Base-by-base conservation (phyloP, 2,888 invertebrate species). In the Drosophila robusta region DNA sequence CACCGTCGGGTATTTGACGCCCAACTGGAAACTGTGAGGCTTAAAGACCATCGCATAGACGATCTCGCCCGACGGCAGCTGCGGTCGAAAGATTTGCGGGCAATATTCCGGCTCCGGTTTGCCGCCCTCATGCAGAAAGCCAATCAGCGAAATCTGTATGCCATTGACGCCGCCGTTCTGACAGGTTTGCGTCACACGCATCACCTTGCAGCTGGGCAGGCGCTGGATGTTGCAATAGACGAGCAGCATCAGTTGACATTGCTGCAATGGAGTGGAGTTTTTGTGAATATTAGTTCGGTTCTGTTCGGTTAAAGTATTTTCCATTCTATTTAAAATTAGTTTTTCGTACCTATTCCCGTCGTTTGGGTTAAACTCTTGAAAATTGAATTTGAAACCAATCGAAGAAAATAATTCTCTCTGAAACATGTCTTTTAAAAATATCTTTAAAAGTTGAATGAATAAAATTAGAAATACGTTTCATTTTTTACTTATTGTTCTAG, bases 1-100 rank as follows among this genome's bases (percentile, higher is more conserved):
- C 67, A 99, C 96, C 14, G 98, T 98, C 0, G 99, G 99, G 93
- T 98, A 98, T 66, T 92, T 92, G n/a, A 92, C 90, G 18, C 92
- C 92, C 60, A 92, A 63, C 79, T 94, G 93, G 84, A 94, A 95
- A 90, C 95, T 94, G 89, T 95, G 95, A 2, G 97, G 97, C 88
- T 97, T 96, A 93, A 98, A 98, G 74, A 98, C 95, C 95, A 98
- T 96, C 46, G 98, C 98, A 86, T 96, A 95, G 61, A 97, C 93
- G 14, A 94, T 93, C 81, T 95, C 95, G 6, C 96, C 96, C 7
- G 95, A 94, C 58, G 93, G 93, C 78, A 96, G 94, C 87, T 94
- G 94, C 78, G 95, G 95, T 18, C 94, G 94, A 90, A 95, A 96
- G 73, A 97, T 93, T 90, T 96, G 95, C 1, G 97, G 97, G 54